Evolutionary conservation across 2,113 vertebrate genomes (phyloP), one percentile per base, ranked within the genome.

Genomic region (Ranitomeya imitator): DNA sequence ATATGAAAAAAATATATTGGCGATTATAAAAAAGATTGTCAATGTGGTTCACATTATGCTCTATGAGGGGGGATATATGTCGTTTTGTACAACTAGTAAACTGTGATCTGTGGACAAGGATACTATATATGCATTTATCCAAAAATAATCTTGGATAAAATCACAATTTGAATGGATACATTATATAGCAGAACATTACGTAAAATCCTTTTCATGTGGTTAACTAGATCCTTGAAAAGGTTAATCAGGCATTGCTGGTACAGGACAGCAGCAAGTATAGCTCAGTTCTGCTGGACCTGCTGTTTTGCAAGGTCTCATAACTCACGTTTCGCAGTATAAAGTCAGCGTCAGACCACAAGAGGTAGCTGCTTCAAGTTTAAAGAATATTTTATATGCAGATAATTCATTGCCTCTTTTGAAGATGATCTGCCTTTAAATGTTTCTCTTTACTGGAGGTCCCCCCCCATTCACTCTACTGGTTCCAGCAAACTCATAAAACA

Each of bases 381-480:
- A 84, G 60, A 89, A 89, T 89, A 89, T 89, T 85, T 85, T 77
- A 84, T 63, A 89, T 55, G 80, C 80, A 79, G 82, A 85, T 89
- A 89, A 89, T 88, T 84, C 80, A 88, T 83, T 78, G 81, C 82
- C 60, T 84, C 81, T 88, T 85, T 85, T 89, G 87, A 85, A 89
- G 87, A 89, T 78, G 87, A 79, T 85, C 87, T 85, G 81, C 69
- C 73, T 89, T 89, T 85, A 89, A 84, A 78, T 85, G 74, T 79
- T 89, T 85, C 82, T 85, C 73, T 79, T 89, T 89, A 76, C 73
- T 89, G 87, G 87, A 89, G 87, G 87, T 89, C 87, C 82, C 61
- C 16, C 18, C 71, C 45, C n/a, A 79, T 89, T 89, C 87, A 63
- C 59, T 85, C 81, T 85, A 76, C 73, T 55, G 60, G 73, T 85